Base-by-base conservation (phyloP, 2,888 invertebrate genomes). In the Buathra laborator region DNA sequence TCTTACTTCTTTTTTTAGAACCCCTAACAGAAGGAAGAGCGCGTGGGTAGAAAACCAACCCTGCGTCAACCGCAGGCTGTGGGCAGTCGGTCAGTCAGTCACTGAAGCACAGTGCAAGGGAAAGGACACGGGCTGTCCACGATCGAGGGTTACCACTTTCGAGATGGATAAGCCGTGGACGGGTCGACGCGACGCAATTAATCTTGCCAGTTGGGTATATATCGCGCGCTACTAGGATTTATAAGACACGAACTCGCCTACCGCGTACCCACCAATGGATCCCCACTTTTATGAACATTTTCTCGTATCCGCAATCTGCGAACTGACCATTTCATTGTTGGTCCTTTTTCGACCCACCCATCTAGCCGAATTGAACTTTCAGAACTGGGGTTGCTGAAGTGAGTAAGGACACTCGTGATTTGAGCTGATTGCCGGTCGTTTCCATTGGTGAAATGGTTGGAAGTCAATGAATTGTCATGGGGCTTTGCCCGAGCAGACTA, bases 131-230 rank as follows among this genome's bases (percentile, higher is more conserved):
- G 29, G 79, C 29, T 56, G n/a, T 46, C n/a, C 29, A 12, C 53
- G 66, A 59, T 77, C 67, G 44, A 67, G 77, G 44, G 24, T 67
- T 68, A n/a, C 46, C 46, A 68, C 62, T 70, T 70, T 70, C 70
- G 32, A 70, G 19, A 78, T 43, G 70, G 68, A 62, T 59, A 46
- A 46, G 56, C 77, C 59, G 32, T 16, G 44, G 32, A 68, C 32
- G 46, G 16, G n/a, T 14, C 68, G 56, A 56, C 32, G 44, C 59
- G 59, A 75, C 53, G 24, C 67, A 56, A 77, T 67, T 77, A 37
- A 67, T 51, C 67, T 66, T 29, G 10, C 66, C 66, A 7, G 76
- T 53, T 48, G 4, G 16, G 16, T 59, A 29, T 59, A 5, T 7
- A 14, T 14, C 29, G 14, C 44, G 56, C 53, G 37, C 44, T n/a